These are phyloP conservation scores for Eupithecia tripunctaria DNA, from an alignment of 2,888 invertebrate genomes.

Conservation along the genomic window DNA sequence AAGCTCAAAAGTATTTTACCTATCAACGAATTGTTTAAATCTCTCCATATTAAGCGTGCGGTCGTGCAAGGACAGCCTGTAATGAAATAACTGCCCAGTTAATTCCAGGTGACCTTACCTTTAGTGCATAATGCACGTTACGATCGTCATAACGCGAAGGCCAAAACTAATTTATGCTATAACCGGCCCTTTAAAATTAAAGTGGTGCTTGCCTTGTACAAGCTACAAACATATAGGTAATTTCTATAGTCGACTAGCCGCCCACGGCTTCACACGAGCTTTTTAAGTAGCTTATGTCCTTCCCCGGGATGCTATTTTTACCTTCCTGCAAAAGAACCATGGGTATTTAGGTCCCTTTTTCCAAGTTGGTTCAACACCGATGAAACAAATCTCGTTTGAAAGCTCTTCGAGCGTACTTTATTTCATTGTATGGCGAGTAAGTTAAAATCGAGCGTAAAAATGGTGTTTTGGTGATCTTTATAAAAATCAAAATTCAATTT, in stretches of 20 bases:
- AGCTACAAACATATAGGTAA: neutral
- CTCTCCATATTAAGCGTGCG: slow-evolving; percentile 27
- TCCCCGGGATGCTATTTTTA: too few relatives aligned
- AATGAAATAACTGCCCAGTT: slow-evolving; percentile 41
- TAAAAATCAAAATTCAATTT: too few relatives aligned
- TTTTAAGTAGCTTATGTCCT: too few relatives aligned
- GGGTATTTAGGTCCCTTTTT: too few relatives aligned
- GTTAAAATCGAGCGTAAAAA: too few relatives aligned
- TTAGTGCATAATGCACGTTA: slow-evolving; percentile 55
- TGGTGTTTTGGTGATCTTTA: too few relatives aligned
- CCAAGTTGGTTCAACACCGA: too few relatives aligned
- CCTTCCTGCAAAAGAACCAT: too few relatives aligned
- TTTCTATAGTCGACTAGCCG: neutral
- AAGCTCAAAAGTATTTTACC: neutral
- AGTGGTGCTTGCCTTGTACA: neutral
- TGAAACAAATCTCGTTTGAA: too few relatives aligned
- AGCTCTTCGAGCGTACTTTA: too few relatives aligned
- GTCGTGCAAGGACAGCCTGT: slow-evolving; percentile 31
- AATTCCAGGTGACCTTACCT: slow-evolving; percentile 49
- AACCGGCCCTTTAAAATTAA: slow-evolving; percentile 41
- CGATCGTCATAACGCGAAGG: slow-evolving; percentile 58
- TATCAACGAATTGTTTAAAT: neutral
- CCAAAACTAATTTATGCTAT: slow-evolving; percentile 40
- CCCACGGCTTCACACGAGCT: too few relatives aligned
- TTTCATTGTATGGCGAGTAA: too few relatives aligned